A percentile compares a stretch with the other conserved stretches of the same genome.
phyloP scores from a whole-genome alignment of 2,113 vertebrate species.

The Cyprinodon variegatus region DNA sequence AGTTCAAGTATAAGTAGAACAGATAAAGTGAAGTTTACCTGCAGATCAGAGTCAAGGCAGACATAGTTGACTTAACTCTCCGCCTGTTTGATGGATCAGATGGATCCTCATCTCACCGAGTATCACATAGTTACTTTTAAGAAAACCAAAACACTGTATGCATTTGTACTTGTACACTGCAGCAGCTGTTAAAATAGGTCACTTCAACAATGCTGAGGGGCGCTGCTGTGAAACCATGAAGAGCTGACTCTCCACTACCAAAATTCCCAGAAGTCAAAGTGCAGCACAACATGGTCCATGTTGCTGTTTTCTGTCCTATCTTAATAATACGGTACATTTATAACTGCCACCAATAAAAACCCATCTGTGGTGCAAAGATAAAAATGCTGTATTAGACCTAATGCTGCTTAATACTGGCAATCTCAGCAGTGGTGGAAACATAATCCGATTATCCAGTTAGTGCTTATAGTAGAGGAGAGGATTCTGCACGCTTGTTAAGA shows the following conservation, averaged over 20 bases:
- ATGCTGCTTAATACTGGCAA: constrained; percentile 60
- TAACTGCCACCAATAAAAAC: neutral
- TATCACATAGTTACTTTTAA: neutral
- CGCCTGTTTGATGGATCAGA: neutral
- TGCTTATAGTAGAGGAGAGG: constrained; percentile 22
- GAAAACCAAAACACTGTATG: constrained; percentile 2
- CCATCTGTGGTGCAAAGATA: constrained; percentile 27
- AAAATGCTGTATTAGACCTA: constrained; percentile 70
- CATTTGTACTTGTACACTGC: constrained; percentile 7
- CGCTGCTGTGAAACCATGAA: constrained; percentile 16
- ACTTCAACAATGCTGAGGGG: constrained; percentile 29
- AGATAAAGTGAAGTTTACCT: neutral
- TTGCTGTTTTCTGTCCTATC: neutral
- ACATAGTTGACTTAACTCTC: neutral
- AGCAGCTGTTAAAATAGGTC: constrained; percentile 57
- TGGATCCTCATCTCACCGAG: neutral
- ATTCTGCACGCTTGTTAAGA: constrained; percentile 42
- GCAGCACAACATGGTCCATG: neutral
- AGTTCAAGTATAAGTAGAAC: neutral
- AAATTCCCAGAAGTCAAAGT: constrained; percentile 8
- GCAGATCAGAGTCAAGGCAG: neutral
- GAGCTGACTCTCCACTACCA: neutral
- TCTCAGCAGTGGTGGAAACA: constrained; percentile 64
- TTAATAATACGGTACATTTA: constrained; percentile 7
- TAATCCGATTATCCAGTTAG: constrained; percentile 78